Evolutionary conservation across 2,797 vertebrate species (phyloP).

Genomic region (Moxostoma hubbsi): DNA sequence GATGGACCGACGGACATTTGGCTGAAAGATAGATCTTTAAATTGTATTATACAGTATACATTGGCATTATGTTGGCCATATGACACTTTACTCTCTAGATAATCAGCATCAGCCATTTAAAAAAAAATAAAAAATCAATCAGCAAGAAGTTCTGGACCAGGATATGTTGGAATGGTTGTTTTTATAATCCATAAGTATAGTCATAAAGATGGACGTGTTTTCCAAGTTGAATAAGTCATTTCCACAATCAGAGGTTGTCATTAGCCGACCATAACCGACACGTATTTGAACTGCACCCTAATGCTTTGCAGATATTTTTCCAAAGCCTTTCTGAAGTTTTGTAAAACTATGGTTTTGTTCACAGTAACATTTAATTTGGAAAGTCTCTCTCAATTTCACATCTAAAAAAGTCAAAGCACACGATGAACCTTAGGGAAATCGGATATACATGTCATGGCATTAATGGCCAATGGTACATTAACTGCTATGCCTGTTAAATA

Average conservation of each 20-base stretch:
- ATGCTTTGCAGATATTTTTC: slow-evolving; percentile 52
- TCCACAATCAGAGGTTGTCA: slow-evolving; percentile 38
- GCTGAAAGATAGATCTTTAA: no score
- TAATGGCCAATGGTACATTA: slow-evolving; percentile 48
- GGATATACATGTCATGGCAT: slow-evolving; percentile 49
- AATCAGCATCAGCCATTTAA: no score
- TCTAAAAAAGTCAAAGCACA: slow-evolving; percentile 50
- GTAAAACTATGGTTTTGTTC: slow-evolving; percentile 58
- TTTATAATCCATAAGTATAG: neutral
- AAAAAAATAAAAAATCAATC: no score
- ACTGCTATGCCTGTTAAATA: no score
- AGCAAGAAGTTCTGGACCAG: no score
- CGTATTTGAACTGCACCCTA: slow-evolving; percentile 44
- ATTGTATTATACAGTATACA: no score
- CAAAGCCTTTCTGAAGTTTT: slow-evolving; percentile 57
- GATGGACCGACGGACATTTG: neutral
- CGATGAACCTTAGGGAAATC: slow-evolving; percentile 64
- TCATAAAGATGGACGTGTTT: neutral
- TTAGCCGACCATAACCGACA: slow-evolving; percentile 60
- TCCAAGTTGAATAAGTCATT: neutral
- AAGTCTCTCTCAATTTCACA: slow-evolving; percentile 59
- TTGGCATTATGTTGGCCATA: no score
- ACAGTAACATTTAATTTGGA: slow-evolving; percentile 61
- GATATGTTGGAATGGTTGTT: neutral
- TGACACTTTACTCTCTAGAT: no score